phyloP scores from a whole-genome alignment of 2,888 invertebrate genomes.

The Protodeltote pygarga region DNA sequence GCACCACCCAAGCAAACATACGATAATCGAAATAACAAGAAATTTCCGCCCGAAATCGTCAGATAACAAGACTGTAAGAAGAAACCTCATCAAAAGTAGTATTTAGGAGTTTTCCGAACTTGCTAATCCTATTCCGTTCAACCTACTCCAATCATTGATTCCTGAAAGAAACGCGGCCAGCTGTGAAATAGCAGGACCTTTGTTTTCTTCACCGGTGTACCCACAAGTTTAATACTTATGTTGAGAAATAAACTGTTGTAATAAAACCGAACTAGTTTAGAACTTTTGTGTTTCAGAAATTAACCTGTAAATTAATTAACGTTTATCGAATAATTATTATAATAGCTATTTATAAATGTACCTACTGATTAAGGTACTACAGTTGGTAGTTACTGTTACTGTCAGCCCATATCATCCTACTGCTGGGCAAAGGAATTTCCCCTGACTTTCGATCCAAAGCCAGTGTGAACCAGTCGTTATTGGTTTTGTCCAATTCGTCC shows the following conservation, averaged over 20 bases:
- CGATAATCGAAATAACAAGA: constrained; percentile 7
- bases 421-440: too few relatives aligned
- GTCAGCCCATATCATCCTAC: too few relatives aligned
- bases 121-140: constrained; percentile 33
- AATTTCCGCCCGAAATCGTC: constrained; percentile 17
- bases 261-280: constrained; percentile 15
- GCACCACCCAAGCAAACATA: constrained; percentile 1
- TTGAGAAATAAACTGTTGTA: constrained; percentile 22
- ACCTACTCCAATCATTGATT: constrained; percentile 40
- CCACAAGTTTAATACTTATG: constrained; percentile 17
- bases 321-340: too few relatives aligned
- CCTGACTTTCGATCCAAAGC: too few relatives aligned
- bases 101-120: constrained; percentile 33
- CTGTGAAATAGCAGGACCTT: constrained; percentile 34
- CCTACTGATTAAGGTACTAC: too few relatives aligned
- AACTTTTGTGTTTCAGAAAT: too few relatives aligned
- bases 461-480: too few relatives aligned
- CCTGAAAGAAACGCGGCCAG: constrained; percentile 20
- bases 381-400: too few relatives aligned
- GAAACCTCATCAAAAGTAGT: constrained; percentile 45
- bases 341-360: too few relatives aligned
- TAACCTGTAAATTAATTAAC: too few relatives aligned
- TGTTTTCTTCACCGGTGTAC: constrained; percentile 29
- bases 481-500: too few relatives aligned
- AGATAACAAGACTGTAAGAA: constrained; percentile 19